phyloP scores from a whole-genome alignment of 2,888 invertebrate species.

The Yponomeuta sedellus region DNA sequence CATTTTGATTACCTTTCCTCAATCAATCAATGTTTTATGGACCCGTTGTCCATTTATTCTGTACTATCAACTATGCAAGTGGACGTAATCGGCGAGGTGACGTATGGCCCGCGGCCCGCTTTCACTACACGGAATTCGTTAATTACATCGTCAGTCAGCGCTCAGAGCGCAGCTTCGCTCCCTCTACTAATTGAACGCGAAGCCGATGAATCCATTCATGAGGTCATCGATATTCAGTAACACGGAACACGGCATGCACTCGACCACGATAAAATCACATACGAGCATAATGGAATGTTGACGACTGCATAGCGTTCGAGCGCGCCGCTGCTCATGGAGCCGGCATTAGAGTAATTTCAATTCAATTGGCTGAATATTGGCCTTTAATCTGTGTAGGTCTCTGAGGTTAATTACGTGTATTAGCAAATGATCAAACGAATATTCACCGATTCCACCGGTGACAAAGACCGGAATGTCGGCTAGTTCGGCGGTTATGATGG shows the following conservation, averaged over 20 bases:
- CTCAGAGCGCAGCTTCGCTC: slow-evolving; percentile 19
- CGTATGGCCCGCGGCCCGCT: slow-evolving; percentile 25
- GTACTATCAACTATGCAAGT: not conserved
- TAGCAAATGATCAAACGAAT: not conserved
- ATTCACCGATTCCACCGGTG: slow-evolving; percentile 86
- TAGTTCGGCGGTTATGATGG: slow-evolving; percentile 88
- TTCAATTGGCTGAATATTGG: not conserved
- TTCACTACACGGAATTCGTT: slow-evolving; percentile 38
- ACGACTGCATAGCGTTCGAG: slow-evolving; percentile 2
- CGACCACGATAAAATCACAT: slow-evolving; percentile 12
- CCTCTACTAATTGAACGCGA: slow-evolving; percentile 40
- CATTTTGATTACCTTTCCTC: too few relatives aligned
- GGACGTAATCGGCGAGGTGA: slow-evolving; percentile 22
- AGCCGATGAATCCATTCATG: slow-evolving; percentile 34
- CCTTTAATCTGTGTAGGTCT: not conserved
- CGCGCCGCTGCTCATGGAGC: not conserved
- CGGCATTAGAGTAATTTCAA: not conserved
- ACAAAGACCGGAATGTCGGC: slow-evolving; percentile 94
- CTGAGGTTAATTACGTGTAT: not conserved
- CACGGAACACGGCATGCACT: slow-evolving; percentile 13
- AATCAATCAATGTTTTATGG: too few relatives aligned
- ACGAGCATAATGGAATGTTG: slow-evolving; percentile 9
- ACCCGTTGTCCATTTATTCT: too few relatives aligned
- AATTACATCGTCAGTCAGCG: slow-evolving; percentile 39
- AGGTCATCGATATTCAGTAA: slow-evolving; percentile 34